Base-by-base conservation (phyloP, 2,113 vertebrate species). In the Rhynchopsitta pachyrhyncha region DNA sequence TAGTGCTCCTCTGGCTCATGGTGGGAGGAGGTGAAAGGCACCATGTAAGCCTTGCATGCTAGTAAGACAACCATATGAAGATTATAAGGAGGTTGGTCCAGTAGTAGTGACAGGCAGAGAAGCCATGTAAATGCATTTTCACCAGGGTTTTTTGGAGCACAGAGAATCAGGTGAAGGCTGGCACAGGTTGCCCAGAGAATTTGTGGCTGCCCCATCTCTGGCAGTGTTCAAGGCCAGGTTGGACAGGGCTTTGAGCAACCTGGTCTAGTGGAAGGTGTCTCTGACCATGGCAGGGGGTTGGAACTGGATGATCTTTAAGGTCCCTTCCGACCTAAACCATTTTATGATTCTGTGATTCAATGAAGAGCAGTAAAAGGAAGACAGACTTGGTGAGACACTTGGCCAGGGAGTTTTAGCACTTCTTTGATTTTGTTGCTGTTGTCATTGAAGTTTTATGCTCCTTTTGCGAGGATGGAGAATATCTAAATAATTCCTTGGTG, bases 1-100 rank as follows among this genome's bases (percentile, higher is more conserved):
- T 81, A 49, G 13, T 35, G 17, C 35, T 55, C 29, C 28, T 7
- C 18, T 31, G 33, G 27, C 10, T 52, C 7, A 10, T 5, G 4
- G 35, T 52, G 35, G 62, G 23, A 59, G 35, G 60, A 63, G 25
- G 28, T 1, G 0, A 60, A 82, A 84, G 37, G 44, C 8, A 4
- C 16, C 0, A 0, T 47, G 19, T 11, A 33, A 70, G 20, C 6
- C 1, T 47, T 63, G 35, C 12, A 44, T 2, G 2, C 19, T 53
- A 70, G 19, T 22, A 3, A 53, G 31, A 25, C 0, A 1, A 11
- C n/a, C 13, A 2, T 47, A 29, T 68, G 71, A 71, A 66, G 31
- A 41, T 23, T 22, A 1, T 23, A n/a, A 81, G 20, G 62, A 85
- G 46, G 55, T 22, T 55, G 35, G 39, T 68, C 33, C 39, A 28